Base-by-base conservation (phyloP, 2,888 invertebrate genomes). In the Onchidella celtica region DNA sequence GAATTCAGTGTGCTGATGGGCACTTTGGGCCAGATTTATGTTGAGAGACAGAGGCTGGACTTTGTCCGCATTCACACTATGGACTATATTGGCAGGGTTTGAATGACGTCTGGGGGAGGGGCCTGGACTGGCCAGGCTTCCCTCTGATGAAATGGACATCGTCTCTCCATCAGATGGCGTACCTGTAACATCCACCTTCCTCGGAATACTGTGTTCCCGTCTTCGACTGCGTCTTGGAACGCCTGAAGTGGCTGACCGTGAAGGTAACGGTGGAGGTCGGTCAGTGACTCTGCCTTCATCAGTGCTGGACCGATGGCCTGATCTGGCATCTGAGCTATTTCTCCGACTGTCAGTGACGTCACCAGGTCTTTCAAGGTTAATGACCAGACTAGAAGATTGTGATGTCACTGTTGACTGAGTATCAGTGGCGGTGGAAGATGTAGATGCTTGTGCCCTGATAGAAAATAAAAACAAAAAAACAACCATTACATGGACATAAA, bases 281-380 rank as follows among this genome's bases (percentile, higher is more conserved):
- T 79, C 69, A 65, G 80, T 55, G 74, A 75, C 61, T n/a, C 78
- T 63, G 34, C 77, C 47, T 38, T 66, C 36, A 63, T 79, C 80
- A 77, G 86, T 86, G n/a, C 84, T 85, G 3, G 9, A 27, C 0
- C 38, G 36, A 29, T 74, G 34, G 29, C 55, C 78, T 34, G 81
- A 70, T 24, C 29, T 38, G 32, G 72, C 65, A 6, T 57, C 68
- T 4, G 66, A 40, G 63, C 79, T 79, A 27, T 27, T 65, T 34
- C 74, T 72, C 3, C 65, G 61, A 32, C 79, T 84, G n/a, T 79
- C 79, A 38, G 59, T 38, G 0, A 73, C 61, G 17, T 36, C 82
- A 21, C 75, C 79, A 4, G 81, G 84, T 68, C 78, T 81, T 34
- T 81, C 81, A 11, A 81, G 68, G 32, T 74, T 81, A 11, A 81